Conservation (phyloP, 1,140 invertebrate genomes). For the Papilio dardanus region DNA sequence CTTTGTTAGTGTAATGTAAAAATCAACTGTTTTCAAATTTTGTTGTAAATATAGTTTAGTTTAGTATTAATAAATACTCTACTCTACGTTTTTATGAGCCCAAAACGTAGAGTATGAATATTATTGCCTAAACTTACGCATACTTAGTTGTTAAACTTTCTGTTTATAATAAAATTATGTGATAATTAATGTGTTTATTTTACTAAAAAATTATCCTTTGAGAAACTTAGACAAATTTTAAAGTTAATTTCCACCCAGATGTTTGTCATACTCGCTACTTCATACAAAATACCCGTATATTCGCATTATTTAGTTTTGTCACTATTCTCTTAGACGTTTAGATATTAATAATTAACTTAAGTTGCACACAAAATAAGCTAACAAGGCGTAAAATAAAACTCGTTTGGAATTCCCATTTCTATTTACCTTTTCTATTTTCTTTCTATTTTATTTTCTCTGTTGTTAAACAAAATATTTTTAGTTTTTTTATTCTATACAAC, state of each 20-base stretch:
- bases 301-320: too few relatives aligned
- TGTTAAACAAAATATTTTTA: too few relatives aligned
- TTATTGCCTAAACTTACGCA: constrained; percentile 45
- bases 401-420: too few relatives aligned
- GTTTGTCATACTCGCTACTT: background rate
- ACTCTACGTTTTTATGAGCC: constrained; percentile 78
- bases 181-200: constrained; percentile 1
- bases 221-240: too few relatives aligned
- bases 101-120: constrained; percentile 71
- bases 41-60: constrained; percentile 62
- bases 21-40: constrained; percentile 39
- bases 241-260: background rate
- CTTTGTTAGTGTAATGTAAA: constrained; percentile 34
- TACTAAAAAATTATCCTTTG: background rate
- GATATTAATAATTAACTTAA: too few relatives aligned
- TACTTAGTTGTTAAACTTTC: constrained; percentile 51
- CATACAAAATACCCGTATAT: too few relatives aligned
- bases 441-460: too few relatives aligned
- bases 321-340: too few relatives aligned
- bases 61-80: constrained; percentile 50
- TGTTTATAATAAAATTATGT: constrained; percentile 58
- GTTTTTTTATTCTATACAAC: too few relatives aligned
- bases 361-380: too few relatives aligned
- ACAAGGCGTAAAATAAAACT: too few relatives aligned
- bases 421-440: too few relatives aligned